Evolutionary conservation across 2,797 vertebrate genomes (phyloP), one percentile per base, ranked within the genome.

Genomic region (Crocidura indochinensis): DNA sequence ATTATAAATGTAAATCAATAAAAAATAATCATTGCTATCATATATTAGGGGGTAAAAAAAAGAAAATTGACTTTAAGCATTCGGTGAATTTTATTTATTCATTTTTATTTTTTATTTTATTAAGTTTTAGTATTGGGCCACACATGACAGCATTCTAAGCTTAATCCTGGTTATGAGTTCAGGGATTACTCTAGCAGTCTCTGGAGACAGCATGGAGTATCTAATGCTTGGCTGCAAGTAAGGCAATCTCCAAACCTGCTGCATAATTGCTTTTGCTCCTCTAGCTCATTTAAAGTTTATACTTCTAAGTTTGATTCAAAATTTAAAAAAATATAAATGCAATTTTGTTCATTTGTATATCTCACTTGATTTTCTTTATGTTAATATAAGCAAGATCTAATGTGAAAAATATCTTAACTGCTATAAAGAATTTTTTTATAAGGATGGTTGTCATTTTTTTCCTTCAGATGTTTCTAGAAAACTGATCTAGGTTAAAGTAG

Each of bases 401-500:
- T n/a, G 44, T 82, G 53, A 90, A 92, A 76, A 19, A 60, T 31
- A 22, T 64, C 31, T 84, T 60, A 19, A 60, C 1, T 83, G 1
- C 83, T 71, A 6, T 20, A 83, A 78, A 80, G 27, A 27, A 49
- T 84, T 12, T 62, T 84, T 60, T 60, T 72, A 8, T 84, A n/a
- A 94, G 85, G 26, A 51, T 92, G 69, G 17, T 85, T 95, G 38
- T 94, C 84, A 82, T 86, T 77, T 92, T 85, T 93, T 65, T 69
- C 38, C 38, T 5, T 91, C 20, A 94, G 73, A 81, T 90, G 81
- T 93, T 87, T 87, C 74, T 20, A 6, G 84, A 62, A 38, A 38
- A 91, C 94, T 97, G 96, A 95, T 95, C 95, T 95, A 96, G 92
- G 94, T 90, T 96, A 95, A 94, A 87, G 26, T 95, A 26, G 95